Percentiles rank a stretch among this genome's conserved stretches.
Evolutionary conservation across 2,888 invertebrate species (phyloP).

Genomic region (Sphaerophoria rueppellii): DNA sequence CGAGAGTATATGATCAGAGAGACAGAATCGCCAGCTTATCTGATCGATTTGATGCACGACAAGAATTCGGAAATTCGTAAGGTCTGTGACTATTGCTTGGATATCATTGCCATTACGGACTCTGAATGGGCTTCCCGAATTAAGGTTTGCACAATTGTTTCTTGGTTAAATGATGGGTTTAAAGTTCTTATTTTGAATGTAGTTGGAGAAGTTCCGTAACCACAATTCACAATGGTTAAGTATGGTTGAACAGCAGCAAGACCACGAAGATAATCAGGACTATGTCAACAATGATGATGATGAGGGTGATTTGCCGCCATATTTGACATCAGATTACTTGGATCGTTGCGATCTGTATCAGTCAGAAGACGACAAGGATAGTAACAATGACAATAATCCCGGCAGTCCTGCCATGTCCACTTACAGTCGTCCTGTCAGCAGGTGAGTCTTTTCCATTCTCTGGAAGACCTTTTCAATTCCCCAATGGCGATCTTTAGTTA

Average conservation of each 20-base stretch:
- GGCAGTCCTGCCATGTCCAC: slow-evolving; percentile 80
- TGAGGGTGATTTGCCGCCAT: slow-evolving; percentile 88
- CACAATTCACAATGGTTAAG: slow-evolving; percentile 99
- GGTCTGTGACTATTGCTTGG: slow-evolving; percentile 97
- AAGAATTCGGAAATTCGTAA: slow-evolving; percentile 96
- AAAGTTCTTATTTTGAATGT: not conserved
- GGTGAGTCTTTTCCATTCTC: slow-evolving; percentile 76
- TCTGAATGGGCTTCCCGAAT: slow-evolving; percentile 97
- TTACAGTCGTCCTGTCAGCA: slow-evolving; percentile 83
- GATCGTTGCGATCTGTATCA: slow-evolving; percentile 84
- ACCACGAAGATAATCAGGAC: slow-evolving; percentile 82
- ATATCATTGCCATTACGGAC: slow-evolving; percentile 96
- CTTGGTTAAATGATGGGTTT: too few relatives aligned
- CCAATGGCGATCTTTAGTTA: slow-evolving; percentile 83
- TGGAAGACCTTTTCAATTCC: not conserved
- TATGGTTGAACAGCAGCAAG: slow-evolving; percentile 91
- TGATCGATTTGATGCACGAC: slow-evolving; percentile 98
- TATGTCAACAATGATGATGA: slow-evolving; percentile 82
- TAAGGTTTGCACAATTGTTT: slow-evolving; percentile 82
- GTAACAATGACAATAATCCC: slow-evolving; percentile 79
- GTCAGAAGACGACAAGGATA: slow-evolving; percentile 80
- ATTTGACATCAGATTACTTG: slow-evolving; percentile 89
- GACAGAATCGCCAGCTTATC: slow-evolving; percentile 96
- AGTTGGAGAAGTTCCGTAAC: slow-evolving; percentile 96
- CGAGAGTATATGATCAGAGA: slow-evolving; percentile 92